Conservation (phyloP, 2,888 invertebrate species). For the Erpobdella octoculata region DNA sequence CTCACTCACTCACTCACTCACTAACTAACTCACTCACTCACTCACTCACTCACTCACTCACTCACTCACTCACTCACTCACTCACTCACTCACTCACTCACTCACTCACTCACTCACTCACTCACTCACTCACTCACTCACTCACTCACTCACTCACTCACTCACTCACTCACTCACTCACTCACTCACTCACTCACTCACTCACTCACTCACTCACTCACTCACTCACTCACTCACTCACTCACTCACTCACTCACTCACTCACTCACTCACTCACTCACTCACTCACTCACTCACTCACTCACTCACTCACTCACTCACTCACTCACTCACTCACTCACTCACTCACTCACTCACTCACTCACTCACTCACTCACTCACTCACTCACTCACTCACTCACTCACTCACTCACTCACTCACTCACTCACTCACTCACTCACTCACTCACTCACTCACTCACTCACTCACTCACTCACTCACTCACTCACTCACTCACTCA, state of each 20-base stretch:
- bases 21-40: no score
- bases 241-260: conserved; percentile 25
- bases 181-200: conserved; percentile 24
- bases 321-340: conserved; percentile 29
- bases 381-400: conserved; percentile 21
- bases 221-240: conserved; percentile 23
- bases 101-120: background rate
- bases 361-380: conserved; percentile 17
- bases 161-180: conserved; percentile 18
- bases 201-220: background rate
- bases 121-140: background rate
- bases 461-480: background rate
- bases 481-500: background rate
- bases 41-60: background rate
- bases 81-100: background rate
- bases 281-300: conserved; percentile 25
- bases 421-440: conserved; percentile 9
- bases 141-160: conserved; percentile 22
- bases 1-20: no score
- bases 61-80: background rate
- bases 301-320: conserved; percentile 27
- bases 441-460: conserved; percentile 1
- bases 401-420: conserved; percentile 12
- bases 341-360: conserved; percentile 24
- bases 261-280: conserved; percentile 19